Conservation (phyloP, 2,797 vertebrate genomes). For the Pitangus sulphuratus region DNA sequence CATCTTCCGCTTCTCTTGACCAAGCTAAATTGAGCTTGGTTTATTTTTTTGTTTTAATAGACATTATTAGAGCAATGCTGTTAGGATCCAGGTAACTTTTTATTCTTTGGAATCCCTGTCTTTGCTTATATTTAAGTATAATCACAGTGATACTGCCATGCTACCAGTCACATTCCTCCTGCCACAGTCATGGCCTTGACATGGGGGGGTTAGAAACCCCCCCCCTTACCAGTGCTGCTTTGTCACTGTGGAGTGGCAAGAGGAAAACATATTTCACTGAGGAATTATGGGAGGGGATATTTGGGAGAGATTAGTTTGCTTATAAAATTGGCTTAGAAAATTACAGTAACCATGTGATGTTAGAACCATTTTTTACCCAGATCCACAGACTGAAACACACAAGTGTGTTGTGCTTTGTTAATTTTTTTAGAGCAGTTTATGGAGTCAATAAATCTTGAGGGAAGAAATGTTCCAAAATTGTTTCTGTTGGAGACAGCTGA, state of each 20-base stretch:
- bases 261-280: not conserved
- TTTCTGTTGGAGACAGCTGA: not conserved
- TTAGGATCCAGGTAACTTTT: not conserved
- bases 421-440: not conserved
- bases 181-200: not conserved
- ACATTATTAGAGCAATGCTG: not conserved
- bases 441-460: not conserved
- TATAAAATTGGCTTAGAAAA: not conserved
- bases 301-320: not conserved
- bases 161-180: not conserved
- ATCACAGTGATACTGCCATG: not conserved
- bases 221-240: not conserved
- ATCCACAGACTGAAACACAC: not conserved
- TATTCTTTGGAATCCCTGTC: not conserved
- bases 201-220: not conserved
- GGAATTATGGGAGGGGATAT: not conserved
- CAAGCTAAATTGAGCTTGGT: not conserved
- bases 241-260: not conserved
- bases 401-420: not conserved
- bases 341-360: not conserved
- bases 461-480: not conserved
- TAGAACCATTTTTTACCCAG: not conserved
- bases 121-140: not conserved
- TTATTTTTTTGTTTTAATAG: not conserved
- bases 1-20: not conserved